phyloP scores from a whole-genome alignment of 53 echinoderm and acorn worm species.

The Echinarachnius parma region DNA sequence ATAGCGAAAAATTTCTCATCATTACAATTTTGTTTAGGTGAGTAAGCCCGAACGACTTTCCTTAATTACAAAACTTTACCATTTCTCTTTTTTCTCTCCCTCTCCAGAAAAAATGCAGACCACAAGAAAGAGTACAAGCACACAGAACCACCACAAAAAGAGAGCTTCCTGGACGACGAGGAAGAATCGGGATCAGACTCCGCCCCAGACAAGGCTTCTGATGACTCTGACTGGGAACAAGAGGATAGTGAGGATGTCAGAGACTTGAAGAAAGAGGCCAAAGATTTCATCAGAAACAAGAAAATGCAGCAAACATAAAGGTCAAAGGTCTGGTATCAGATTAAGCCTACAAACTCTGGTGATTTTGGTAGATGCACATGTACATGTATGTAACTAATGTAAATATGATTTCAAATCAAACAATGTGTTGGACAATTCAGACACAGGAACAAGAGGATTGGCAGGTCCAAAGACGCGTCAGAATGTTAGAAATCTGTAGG shows the following conservation, averaged over 20 bases:
- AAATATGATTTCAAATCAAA: too few relatives aligned
- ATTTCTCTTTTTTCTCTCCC: background rate
- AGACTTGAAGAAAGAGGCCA: conserved; percentile 60
- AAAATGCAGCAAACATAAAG: conserved; percentile 58
- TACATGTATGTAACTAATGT: too few relatives aligned
- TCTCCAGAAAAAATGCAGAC: conserved; percentile 64
- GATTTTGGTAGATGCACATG: too few relatives aligned
- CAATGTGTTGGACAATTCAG: too few relatives aligned
- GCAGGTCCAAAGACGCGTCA: too few relatives aligned
- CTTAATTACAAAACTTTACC: background rate
- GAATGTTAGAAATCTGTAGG: too few relatives aligned
- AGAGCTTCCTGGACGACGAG: conserved; percentile 87
- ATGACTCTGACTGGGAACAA: conserved; percentile 65
- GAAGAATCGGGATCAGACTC: conserved; percentile 36
- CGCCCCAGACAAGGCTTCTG: conserved; percentile 9
- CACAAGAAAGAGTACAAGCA: conserved; percentile 74
- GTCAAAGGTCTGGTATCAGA: too few relatives aligned
- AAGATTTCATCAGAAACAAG: conserved; percentile 60
- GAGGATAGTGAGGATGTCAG: conserved; percentile 49
- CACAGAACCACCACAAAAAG: conserved; percentile 60
- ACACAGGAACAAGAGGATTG: too few relatives aligned
- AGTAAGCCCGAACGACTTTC: background rate
- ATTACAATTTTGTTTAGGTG: too few relatives aligned
- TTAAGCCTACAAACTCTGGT: too few relatives aligned
- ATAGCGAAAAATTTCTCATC: too few relatives aligned